phyloP scores from a whole-genome alignment of 2,888 invertebrate genomes.

The Meliscaeva auricollis region DNA sequence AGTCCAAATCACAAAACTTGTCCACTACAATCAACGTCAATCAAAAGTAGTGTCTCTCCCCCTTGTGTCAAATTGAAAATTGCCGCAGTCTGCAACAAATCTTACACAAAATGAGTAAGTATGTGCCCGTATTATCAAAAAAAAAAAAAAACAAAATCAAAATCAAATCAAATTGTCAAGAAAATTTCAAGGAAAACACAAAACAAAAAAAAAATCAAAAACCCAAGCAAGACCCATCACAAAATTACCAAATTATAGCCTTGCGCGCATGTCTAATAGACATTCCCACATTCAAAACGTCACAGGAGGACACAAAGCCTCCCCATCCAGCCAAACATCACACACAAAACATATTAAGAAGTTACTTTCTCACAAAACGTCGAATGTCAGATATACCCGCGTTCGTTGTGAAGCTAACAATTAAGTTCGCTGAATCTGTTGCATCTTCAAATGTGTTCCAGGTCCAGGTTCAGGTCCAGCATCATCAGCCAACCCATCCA shows the following conservation, averaged over 20 bases:
- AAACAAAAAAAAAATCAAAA: slow-evolving; percentile 23
- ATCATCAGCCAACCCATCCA: slow-evolving; percentile 29
- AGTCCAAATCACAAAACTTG: slow-evolving; percentile 51
- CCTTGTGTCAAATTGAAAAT: slow-evolving; percentile 73
- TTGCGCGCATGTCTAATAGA: slow-evolving; percentile 71
- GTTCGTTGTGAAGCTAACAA: slow-evolving; percentile 59
- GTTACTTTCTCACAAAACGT: slow-evolving; percentile 69
- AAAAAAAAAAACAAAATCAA: slow-evolving; percentile 17
- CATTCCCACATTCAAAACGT: slow-evolving; percentile 63
- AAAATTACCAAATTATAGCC: slow-evolving; percentile 70
- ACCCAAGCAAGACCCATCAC: slow-evolving; percentile 24
- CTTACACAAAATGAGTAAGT: slow-evolving; percentile 35
- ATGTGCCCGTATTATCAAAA: slow-evolving; percentile 43
- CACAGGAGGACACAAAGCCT: slow-evolving; percentile 39
- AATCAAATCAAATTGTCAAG: slow-evolving; percentile 72
- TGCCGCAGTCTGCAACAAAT: slow-evolving; percentile 45
- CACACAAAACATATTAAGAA: slow-evolving; percentile 49
- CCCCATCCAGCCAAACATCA: slow-evolving; percentile 27
- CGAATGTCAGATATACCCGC: slow-evolving; percentile 61
- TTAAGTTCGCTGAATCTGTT: slow-evolving; percentile 61
- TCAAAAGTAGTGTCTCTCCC: slow-evolving; percentile 67
- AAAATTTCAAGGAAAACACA: slow-evolving; percentile 58
- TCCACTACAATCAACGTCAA: slow-evolving; percentile 75
- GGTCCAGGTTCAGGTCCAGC: neutral
- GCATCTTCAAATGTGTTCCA: slow-evolving; percentile 28